Evolutionary conservation across 1,140 invertebrate species (phyloP).

Genomic region (Microplitis demolitor): DNA sequence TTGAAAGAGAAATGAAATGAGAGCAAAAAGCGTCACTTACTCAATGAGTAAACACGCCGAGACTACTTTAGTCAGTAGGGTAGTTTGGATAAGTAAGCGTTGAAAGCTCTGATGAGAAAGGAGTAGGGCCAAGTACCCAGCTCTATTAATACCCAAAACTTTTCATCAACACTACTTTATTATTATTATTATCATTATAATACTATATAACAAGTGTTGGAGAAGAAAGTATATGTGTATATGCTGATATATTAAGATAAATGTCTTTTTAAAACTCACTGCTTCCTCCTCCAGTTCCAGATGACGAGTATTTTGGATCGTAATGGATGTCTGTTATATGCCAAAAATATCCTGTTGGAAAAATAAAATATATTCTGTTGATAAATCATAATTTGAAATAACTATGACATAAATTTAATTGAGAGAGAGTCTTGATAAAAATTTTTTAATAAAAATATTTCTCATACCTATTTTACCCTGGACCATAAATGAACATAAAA

Average conservation of each 20-base stretch:
- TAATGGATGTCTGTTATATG: constrained; percentile 91
- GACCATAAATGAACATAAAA: constrained; percentile 54
- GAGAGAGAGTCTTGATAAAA: too few species aligned
- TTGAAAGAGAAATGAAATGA: neutral
- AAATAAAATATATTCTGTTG: constrained; percentile 15
- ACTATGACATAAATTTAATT: neutral
- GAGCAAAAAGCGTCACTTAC: neutral
- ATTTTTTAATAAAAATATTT: neutral
- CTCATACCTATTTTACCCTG: constrained; percentile 55
- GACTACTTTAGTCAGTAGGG: neutral
- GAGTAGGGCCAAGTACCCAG: too few species aligned
- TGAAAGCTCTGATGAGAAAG: neutral
- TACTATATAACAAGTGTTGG: too few species aligned
- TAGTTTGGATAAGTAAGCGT: constrained; percentile 16
- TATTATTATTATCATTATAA: neutral
- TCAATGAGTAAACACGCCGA: constrained; percentile 4
- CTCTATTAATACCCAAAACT: too few species aligned
- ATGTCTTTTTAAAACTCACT: constrained; percentile 63
- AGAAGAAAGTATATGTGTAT: too few species aligned
- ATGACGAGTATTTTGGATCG: constrained; percentile 76
- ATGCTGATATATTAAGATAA: neutral
- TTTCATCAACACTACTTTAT: too few species aligned
- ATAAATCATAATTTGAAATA: neutral
- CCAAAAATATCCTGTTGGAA: constrained; percentile 87
- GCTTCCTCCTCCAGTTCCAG: constrained; percentile 70